phyloP scores from a whole-genome alignment of 2,888 invertebrate genomes.

The Tanypteryx hageni region DNA sequence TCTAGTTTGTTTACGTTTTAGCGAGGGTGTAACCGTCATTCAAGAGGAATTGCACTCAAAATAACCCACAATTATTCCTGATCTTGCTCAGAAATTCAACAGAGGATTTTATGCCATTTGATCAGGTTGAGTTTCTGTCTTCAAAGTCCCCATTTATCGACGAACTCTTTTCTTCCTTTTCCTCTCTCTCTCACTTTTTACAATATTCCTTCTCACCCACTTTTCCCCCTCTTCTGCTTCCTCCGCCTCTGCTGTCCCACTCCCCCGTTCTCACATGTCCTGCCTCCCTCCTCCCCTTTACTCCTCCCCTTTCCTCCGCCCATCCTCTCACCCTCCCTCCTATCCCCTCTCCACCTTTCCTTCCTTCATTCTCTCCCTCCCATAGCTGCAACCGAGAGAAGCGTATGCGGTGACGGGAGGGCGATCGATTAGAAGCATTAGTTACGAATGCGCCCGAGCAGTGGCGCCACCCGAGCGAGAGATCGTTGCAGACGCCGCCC shows the following conservation, averaged over 20 bases:
- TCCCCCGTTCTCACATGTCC: constrained; percentile 67
- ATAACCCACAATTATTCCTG: too few relatives aligned
- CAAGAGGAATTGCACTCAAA: too few relatives aligned
- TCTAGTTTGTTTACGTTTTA: too few relatives aligned
- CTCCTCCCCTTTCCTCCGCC: constrained; percentile 71
- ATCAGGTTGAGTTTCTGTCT: too few relatives aligned
- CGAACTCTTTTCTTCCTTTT: too few relatives aligned
- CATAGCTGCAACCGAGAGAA: constrained; percentile 5
- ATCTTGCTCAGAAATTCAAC: too few relatives aligned
- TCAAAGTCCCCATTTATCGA: too few relatives aligned
- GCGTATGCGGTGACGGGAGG: constrained; percentile 33
- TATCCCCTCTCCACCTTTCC: constrained; percentile 76
- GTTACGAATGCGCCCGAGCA: constrained; percentile 39
- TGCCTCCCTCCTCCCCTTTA: constrained; percentile 71
- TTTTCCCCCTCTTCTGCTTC: neutral
- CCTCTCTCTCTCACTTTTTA: too few relatives aligned
- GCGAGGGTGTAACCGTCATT: too few relatives aligned
- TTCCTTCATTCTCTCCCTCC: constrained; percentile 73
- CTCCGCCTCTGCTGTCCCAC: neutral
- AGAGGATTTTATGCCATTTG: too few relatives aligned
- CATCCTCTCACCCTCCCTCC: constrained; percentile 68
- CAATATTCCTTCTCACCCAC: too few relatives aligned
- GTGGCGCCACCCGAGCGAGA: constrained; percentile 46
- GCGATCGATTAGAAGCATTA: constrained; percentile 47
- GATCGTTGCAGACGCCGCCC: neutral